Percentiles rank a stretch among this genome's conserved stretches.
phyloP scores from a whole-genome alignment of 2,888 invertebrate species.

The Pristionchus entomophagus region DNA sequence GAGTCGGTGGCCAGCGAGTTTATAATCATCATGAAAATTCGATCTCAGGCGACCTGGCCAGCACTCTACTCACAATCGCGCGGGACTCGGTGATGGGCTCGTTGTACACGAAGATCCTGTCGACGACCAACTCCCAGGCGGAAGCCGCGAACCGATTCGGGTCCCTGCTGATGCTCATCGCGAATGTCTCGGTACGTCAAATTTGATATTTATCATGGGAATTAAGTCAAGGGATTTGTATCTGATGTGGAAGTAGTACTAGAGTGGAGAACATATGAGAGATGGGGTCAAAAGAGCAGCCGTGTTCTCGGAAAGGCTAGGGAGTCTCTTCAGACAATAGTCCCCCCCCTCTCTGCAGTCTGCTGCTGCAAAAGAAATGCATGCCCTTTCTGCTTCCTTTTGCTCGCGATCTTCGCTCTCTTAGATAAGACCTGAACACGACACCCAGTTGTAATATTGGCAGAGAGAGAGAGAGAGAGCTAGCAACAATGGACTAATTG shows the following conservation, averaged over 20 bases:
- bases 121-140: conserved; percentile 46
- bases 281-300: too few species aligned
- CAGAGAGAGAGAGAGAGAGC: not conserved
- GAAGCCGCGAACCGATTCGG: conserved; percentile 70
- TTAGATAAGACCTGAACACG: not conserved
- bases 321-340: not conserved
- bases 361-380: conserved; percentile 12
- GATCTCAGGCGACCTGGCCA: conserved; percentile 47
- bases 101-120: conserved; percentile 65
- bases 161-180: conserved; percentile 66
- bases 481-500: not conserved
- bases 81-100: conserved; percentile 72
- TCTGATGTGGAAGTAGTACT: too few species aligned
- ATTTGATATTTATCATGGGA: conserved; percentile 14
- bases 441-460: too few species aligned
- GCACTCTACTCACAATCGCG: conserved; percentile 55
- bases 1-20: too few species aligned
- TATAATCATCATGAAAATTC: not conserved
- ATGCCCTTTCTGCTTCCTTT: not conserved
- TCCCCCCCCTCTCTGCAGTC: conserved; percentile 14
- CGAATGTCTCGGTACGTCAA: conserved; percentile 67
- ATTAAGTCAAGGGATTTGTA: too few species aligned
- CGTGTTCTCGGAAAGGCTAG: not conserved
- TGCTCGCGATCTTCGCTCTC: conserved; percentile 4
- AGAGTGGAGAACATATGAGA: too few species aligned